Evolutionary conservation across 2,113 vertebrate genomes (phyloP), one percentile per base, ranked within the genome.

Genomic region (Solea solea): DNA sequence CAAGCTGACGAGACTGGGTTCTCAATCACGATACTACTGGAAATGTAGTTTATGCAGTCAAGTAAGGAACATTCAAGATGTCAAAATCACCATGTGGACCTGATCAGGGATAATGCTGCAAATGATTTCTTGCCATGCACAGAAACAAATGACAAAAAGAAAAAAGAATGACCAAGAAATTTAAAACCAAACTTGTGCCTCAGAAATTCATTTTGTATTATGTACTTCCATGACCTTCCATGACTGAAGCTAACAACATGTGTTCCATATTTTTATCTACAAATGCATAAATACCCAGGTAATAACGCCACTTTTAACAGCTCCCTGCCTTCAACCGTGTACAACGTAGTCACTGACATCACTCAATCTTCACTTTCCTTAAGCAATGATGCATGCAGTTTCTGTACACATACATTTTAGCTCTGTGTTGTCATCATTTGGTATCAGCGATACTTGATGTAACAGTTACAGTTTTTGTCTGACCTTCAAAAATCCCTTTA

Each of bases 1-100:
- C 91, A 89, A 93, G 94, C 92, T 80, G 93, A 93, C 90, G 86
- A 92, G 92, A 87, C 89, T 67, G 91, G 84, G 90, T 87, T 92
- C 91, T 90, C 90, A 92, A 89, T 92, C 93, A 94, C 88, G 80
- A 93, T 84, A 94, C 91, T 90, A 93, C 87, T 83, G 70, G 88
- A 88, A 90, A 94, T 83, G 91, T 92, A 87, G 89, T 80, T 69
- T 82, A 91, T 54, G 66, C 86, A 84, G 74, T 81, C 88, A 85
- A 78, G 84, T 82, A 75, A 78, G 80, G 82, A 93, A 95, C 93
- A 92, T 94, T 93, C 93, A 92, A 91, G 89, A 88, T 90, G 94
- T 94, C 94, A 91, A 92, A 86, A 85, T 80, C 60, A 88, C 85
- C 82, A 82, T 72, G 70, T 72, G 65, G 69, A 86, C 83, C 79